Evolutionary conservation across 2,888 invertebrate species (phyloP).

Genomic region (Polylopha cassiicola): DNA sequence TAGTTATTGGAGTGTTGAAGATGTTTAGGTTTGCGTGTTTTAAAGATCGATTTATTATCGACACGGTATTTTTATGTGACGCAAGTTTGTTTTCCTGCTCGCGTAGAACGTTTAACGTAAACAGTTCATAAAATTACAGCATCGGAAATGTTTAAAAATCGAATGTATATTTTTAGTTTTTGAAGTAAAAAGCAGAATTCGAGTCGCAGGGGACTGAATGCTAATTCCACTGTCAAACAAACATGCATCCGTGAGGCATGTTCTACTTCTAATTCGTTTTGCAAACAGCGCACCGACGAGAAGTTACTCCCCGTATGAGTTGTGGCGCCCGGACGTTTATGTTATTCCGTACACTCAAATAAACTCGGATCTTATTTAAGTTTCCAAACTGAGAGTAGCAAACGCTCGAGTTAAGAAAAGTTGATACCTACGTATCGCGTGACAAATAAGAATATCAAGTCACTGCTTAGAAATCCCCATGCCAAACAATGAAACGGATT

Average conservation of each 20-base stretch:
- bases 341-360: conserved; percentile 53
- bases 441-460: conserved; percentile 21
- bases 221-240: conserved; percentile 59
- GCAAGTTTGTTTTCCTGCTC: conserved; percentile 8
- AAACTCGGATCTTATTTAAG: conserved; percentile 67
- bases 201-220: conserved; percentile 34
- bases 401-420: conserved; percentile 26
- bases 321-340: conserved; percentile 35
- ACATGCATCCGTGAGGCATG: conserved; percentile 40
- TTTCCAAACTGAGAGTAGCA: conserved; percentile 39
- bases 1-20: conserved; percentile 11
- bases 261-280: conserved; percentile 55
- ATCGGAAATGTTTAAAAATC: no score
- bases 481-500: conserved; percentile 14
- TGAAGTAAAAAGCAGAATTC: no score
- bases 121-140: no score
- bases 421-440: conserved; percentile 23
- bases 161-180: no score
- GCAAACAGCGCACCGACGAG: conserved; percentile 40
- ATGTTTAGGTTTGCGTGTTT: no score
- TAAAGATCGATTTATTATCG: conserved; percentile 7
- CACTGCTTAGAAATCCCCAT: conserved; percentile 19
- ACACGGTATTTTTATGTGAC: conserved; percentile 5
- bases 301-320: conserved; percentile 39
- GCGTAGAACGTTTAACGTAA: no score